phyloP scores from a whole-genome alignment of 1,140 invertebrate species.

The Myzus persicae region DNA sequence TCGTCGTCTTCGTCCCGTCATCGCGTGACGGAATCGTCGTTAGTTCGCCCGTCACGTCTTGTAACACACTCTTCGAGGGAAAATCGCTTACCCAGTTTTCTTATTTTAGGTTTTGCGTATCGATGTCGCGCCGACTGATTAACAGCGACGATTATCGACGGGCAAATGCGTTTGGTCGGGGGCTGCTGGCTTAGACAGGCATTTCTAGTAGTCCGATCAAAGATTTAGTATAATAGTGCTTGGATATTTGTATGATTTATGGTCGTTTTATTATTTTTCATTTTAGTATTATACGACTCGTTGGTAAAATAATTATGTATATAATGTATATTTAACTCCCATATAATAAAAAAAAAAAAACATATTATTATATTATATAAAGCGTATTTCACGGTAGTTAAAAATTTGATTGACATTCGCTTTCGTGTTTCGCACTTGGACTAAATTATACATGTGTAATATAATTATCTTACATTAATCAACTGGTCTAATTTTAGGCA shows the following conservation, averaged over 20 bases:
- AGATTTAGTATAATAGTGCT: not conserved
- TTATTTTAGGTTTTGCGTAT: not conserved
- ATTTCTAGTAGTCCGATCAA: too few relatives aligned
- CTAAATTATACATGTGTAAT: not conserved
- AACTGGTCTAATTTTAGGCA: conserved; percentile 31
- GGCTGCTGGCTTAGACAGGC: too few relatives aligned
- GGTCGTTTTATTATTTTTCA: not conserved
- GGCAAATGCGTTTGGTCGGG: too few relatives aligned
- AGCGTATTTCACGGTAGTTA: conserved; percentile 39
- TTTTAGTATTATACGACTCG: not conserved
- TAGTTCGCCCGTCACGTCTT: not conserved
- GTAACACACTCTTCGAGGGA: not conserved
- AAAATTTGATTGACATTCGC: conserved; percentile 37
- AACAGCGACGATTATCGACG: not conserved
- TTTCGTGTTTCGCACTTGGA: conserved; percentile 10
- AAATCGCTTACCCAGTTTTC: not conserved
- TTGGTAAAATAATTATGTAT: not conserved
- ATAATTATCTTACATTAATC: conserved; percentile 27
- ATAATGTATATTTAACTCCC: not conserved
- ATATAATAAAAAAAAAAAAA: not conserved
- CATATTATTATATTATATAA: not conserved
- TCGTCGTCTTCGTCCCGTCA: not conserved
- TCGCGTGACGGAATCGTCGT: not conserved
- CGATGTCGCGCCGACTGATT: not conserved
- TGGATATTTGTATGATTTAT: not conserved